Conservation (phyloP, 2,888 invertebrate species). For the Sinotaia quadrata region DNA sequence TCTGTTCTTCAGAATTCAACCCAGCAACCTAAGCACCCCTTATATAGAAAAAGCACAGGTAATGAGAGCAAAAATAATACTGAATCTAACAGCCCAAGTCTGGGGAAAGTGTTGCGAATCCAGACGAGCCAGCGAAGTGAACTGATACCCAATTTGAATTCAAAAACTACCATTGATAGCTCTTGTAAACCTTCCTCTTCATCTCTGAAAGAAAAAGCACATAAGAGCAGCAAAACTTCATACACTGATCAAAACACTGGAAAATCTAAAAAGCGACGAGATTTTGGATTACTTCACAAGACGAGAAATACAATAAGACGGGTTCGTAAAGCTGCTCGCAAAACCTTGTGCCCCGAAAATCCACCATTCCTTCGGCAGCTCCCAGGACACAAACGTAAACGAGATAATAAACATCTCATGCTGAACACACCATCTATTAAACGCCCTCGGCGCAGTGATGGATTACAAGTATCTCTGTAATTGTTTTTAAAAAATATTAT, state of each 20-base stretch:
- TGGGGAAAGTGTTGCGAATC: too few relatives aligned
- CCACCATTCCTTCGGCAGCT: constrained; percentile 25
- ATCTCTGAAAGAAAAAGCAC: too few relatives aligned
- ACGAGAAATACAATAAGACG: constrained; percentile 37
- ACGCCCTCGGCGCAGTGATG: constrained; percentile 16
- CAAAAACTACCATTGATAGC: too few relatives aligned
- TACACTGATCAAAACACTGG: too few relatives aligned
- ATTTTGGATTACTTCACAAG: constrained; percentile 35
- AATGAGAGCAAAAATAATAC: too few relatives aligned
- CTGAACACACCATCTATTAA: constrained; percentile 6
- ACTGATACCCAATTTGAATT: too few relatives aligned
- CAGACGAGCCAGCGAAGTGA: too few relatives aligned
- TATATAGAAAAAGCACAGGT: too few relatives aligned
- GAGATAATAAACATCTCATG: constrained; percentile 30
- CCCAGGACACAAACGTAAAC: constrained; percentile 27
- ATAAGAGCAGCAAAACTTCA: too few relatives aligned
- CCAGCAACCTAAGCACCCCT: constrained; percentile 15
- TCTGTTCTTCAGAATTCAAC: constrained; percentile 27
- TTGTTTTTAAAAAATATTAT: too few relatives aligned
- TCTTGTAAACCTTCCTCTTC: too few relatives aligned
- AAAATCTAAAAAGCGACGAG: constrained; percentile 13
- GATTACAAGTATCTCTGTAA: constrained; percentile 4
- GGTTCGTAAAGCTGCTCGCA: constrained; percentile 38
- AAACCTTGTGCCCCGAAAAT: constrained; percentile 43
- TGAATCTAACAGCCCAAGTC: too few relatives aligned